These are phyloP conservation scores for Drosophila persimilis DNA, from an alignment of 1,140 invertebrate genomes.

Conservation along the genomic window DNA sequence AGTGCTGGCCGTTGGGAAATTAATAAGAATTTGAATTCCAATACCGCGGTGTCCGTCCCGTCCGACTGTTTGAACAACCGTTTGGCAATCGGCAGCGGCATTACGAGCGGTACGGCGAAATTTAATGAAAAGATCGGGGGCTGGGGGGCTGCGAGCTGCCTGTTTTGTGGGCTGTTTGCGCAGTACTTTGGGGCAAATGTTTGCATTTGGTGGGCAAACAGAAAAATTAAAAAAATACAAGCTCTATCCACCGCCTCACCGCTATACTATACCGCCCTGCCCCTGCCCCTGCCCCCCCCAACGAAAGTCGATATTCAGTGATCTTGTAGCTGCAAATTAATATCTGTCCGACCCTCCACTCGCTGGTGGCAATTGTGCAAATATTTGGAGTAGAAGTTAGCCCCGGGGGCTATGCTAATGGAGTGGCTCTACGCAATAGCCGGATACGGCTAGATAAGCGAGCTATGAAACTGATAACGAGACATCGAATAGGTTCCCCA, in stretches of 20 bases:
- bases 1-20: slow-evolving; percentile 48
- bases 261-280: neutral
- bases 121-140: slow-evolving; percentile 46
- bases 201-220: slow-evolving; percentile 64
- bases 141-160: slow-evolving; percentile 8
- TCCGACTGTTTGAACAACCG: slow-evolving; percentile 37
- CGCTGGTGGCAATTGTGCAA: slow-evolving; percentile 60
- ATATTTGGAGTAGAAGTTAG: slow-evolving; percentile 61
- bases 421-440: slow-evolving; percentile 14
- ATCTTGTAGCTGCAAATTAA: slow-evolving; percentile 76
- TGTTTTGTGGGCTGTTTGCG: slow-evolving; percentile 59
- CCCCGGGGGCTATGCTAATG: slow-evolving; percentile 57
- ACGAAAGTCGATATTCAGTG: slow-evolving; percentile 62
- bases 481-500: neutral
- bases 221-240: slow-evolving; percentile 14
- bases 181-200: slow-evolving; percentile 72
- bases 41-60: slow-evolving; percentile 4
- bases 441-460: slow-evolving; percentile 43
- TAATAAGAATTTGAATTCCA: slow-evolving; percentile 52
- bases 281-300: too few relatives aligned
- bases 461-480: slow-evolving; percentile 18
- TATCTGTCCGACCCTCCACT: slow-evolving; percentile 38
- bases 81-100: slow-evolving; percentile 16
- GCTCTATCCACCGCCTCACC: slow-evolving; percentile 4
- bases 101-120: slow-evolving; percentile 20